Percentiles rank a stretch among this genome's conserved stretches.
Conservation (phyloP, 2,797 vertebrate genomes). For the Sebastes wilsoni region DNA sequence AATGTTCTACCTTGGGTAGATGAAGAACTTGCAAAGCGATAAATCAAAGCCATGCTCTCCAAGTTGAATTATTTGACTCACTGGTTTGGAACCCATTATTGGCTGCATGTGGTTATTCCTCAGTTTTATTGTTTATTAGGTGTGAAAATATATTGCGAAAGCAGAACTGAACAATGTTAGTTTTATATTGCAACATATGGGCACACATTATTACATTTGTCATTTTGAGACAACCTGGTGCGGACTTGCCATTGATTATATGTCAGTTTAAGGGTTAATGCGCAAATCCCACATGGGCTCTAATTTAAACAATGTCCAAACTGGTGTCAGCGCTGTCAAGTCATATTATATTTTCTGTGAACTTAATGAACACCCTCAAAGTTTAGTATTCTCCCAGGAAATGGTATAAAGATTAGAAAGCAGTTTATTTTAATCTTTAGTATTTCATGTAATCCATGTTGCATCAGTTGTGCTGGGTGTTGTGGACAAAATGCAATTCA, state of each 20-base stretch:
- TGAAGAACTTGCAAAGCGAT: background rate
- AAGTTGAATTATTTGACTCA: background rate
- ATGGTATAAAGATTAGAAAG: background rate
- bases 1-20: background rate
- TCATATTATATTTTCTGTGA: slow-evolving; percentile 20
- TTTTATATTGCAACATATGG: background rate
- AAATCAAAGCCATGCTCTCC: background rate
- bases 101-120: background rate
- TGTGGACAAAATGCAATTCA: background rate
- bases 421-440: slow-evolving; percentile 23
- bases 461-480: background rate
- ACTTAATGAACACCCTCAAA: slow-evolving; percentile 30
- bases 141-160: background rate
- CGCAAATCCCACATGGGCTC: background rate
- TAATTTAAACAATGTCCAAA: slow-evolving; percentile 16
- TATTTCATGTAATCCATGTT: slow-evolving; percentile 1
- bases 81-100: background rate
- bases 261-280: slow-evolving; percentile 13
- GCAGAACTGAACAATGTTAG: background rate
- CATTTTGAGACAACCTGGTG: background rate
- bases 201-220: slow-evolving; percentile 23
- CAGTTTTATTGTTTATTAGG: background rate
- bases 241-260: slow-evolving; percentile 25
- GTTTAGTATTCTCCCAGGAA: background rate
- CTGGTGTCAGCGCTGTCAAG: slow-evolving; percentile 6